Conservation (phyloP, 2,888 invertebrate species). For the Parnassius glacialis region DNA sequence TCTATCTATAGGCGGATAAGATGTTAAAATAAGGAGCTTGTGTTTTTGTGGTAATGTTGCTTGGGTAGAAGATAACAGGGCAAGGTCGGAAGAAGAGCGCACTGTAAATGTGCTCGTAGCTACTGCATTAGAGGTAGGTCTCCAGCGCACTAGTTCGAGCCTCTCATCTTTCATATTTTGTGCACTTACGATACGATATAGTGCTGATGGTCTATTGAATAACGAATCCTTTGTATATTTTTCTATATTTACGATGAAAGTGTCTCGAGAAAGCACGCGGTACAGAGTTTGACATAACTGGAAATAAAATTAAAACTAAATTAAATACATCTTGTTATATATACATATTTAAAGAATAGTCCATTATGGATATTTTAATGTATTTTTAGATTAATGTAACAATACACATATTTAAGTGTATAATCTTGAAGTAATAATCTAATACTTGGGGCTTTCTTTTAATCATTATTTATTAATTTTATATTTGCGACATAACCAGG, state of each 20-base stretch:
- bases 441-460: too few species aligned
- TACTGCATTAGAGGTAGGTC: constrained; percentile 31
- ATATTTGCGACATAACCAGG: too few species aligned
- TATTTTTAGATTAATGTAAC: too few species aligned
- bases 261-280: constrained; percentile 34
- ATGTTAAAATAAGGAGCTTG: constrained; percentile 40
- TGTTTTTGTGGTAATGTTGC: constrained; percentile 36
- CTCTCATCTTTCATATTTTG: constrained; percentile 30
- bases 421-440: too few species aligned
- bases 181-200: constrained; percentile 37
- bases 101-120: constrained; percentile 40
- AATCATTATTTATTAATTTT: too few species aligned
- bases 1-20: constrained; percentile 42
- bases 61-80: constrained; percentile 34
- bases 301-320: constrained; percentile 13
- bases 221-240: constrained; percentile 18
- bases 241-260: constrained; percentile 41
- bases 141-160: constrained; percentile 40
- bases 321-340: too few species aligned
- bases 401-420: too few species aligned
- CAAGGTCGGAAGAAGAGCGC: constrained; percentile 37
- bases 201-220: constrained; percentile 31
- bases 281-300: constrained; percentile 40
- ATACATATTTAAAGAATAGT: too few species aligned
- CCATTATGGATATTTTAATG: too few species aligned